phyloP scores from a whole-genome alignment of 2,888 invertebrate species.

The Onthophagus sagittarius region DNA sequence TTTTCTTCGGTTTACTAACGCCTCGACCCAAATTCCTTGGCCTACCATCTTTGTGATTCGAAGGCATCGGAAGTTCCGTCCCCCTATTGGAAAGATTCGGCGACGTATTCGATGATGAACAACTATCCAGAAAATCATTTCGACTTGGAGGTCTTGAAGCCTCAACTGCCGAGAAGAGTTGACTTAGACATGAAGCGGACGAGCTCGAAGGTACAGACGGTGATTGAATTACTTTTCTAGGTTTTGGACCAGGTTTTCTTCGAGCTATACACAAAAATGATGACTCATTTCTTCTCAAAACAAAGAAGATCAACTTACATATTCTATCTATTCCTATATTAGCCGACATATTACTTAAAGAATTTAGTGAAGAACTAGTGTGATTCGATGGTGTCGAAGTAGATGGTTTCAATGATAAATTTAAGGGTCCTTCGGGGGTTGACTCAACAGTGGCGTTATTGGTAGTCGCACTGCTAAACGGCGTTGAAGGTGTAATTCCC shows the following conservation, averaged over 20 bases:
- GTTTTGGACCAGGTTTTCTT: slow-evolving; percentile 72
- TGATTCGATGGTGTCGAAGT: slow-evolving; percentile 38
- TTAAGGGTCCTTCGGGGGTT: slow-evolving; percentile 73
- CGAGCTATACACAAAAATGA: slow-evolving; percentile 54
- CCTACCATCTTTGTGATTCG: slow-evolving; percentile 65
- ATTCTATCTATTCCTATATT: slow-evolving; percentile 52
- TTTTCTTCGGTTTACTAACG: slow-evolving; percentile 88
- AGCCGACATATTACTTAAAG: slow-evolving; percentile 56
- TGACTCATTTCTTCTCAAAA: not conserved
- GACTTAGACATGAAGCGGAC: slow-evolving; percentile 52
- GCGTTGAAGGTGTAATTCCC: slow-evolving; percentile 37
- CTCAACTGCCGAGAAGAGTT: slow-evolving; percentile 57
- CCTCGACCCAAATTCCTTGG: slow-evolving; percentile 82
- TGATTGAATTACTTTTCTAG: slow-evolving; percentile 56
- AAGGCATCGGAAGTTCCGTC: slow-evolving; percentile 30
- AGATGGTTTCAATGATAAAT: slow-evolving; percentile 74
- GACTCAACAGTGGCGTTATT: slow-evolving; percentile 46
- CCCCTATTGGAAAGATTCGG: slow-evolving; percentile 28
- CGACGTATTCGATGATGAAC: slow-evolving; percentile 30
- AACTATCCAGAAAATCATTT: slow-evolving; percentile 37
- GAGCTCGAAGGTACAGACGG: slow-evolving; percentile 48
- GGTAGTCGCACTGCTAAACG: slow-evolving; percentile 21
- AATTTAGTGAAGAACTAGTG: slow-evolving; percentile 55
- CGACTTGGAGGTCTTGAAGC: slow-evolving; percentile 57
- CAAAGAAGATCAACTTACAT: slow-evolving; percentile 46